These are phyloP conservation scores for Cyphomyrmex costatus DNA, from an alignment of 1,140 invertebrate genomes.

Conservation along the genomic window DNA sequence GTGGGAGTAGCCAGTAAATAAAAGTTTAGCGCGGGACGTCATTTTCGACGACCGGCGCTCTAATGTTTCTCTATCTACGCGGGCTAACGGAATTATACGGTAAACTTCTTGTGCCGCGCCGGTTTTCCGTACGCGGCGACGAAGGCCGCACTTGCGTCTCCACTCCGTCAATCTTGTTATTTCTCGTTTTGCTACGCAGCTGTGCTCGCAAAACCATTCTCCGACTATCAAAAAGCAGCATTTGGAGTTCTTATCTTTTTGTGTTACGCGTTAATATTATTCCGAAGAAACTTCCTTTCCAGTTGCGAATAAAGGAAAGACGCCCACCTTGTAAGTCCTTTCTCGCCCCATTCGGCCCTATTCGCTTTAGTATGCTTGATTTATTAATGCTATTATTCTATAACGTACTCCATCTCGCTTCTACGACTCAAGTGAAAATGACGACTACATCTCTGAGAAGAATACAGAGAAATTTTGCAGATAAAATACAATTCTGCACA, in stretches of 20 bases:
- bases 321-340: slow-evolving; percentile 9
- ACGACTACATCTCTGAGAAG: slow-evolving; percentile 25
- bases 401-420: slow-evolving; percentile 24
- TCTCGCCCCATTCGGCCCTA: neutral
- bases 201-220: slow-evolving; percentile 35
- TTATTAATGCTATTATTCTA: slow-evolving; percentile 57
- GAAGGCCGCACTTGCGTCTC: slow-evolving; percentile 18
- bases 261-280: slow-evolving; percentile 45
- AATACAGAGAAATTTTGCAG: neutral
- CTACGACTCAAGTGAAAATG: neutral
- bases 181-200: slow-evolving; percentile 39
- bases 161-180: slow-evolving; percentile 42
- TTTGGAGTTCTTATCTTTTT: slow-evolving; percentile 44
- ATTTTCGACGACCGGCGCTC: slow-evolving; percentile 15
- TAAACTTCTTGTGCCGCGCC: slow-evolving; percentile 31
- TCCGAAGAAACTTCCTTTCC: slow-evolving; percentile 20
- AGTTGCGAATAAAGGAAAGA: slow-evolving; percentile 45
- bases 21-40: neutral
- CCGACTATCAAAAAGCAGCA: slow-evolving; percentile 55
- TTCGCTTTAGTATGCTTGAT: slow-evolving; percentile 45
- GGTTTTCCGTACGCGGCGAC: neutral
- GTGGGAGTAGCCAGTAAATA: slow-evolving; percentile 33
- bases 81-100: slow-evolving; percentile 42
- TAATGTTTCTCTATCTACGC: slow-evolving; percentile 46
- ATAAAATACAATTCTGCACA: slow-evolving; percentile 27